A percentile compares a stretch with the other conserved stretches of the same genome.
phyloP scores from a whole-genome alignment of 2,113 vertebrate species.

The Hydrolagus affinis region DNA sequence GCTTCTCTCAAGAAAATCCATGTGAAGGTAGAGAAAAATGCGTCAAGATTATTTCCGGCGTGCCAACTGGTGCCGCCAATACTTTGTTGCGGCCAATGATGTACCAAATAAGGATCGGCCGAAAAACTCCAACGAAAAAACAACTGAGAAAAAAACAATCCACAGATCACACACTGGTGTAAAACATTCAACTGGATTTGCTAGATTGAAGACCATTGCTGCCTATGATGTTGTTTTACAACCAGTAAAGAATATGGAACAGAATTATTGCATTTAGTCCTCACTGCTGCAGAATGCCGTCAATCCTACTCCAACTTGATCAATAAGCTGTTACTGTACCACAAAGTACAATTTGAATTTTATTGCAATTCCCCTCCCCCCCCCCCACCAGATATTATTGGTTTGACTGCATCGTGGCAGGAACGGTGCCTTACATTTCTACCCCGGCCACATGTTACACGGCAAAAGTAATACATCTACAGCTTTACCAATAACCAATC shows the following conservation, averaged over 20 bases:
- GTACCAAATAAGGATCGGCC: not conserved
- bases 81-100: too few relatives aligned
- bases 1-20: too few relatives aligned
- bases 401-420: not conserved
- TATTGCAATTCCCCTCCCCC: not conserved
- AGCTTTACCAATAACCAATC: too few relatives aligned
- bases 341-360: not conserved
- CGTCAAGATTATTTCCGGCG: too few relatives aligned
- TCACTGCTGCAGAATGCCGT: not conserved
- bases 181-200: not conserved
- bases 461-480: too few relatives aligned
- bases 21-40: too few relatives aligned
- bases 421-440: too few relatives aligned
- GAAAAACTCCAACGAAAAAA: not conserved
- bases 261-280: not conserved
- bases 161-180: not conserved
- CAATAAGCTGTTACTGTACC: slow-evolving; percentile 9
- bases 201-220: not conserved
- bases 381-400: not conserved
- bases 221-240: not conserved
- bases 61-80: too few relatives aligned
- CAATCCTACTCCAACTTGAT: not conserved
- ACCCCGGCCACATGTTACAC: too few relatives aligned
- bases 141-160: not conserved
- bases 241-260: not conserved